Conservation (phyloP, 2,888 invertebrate species). For the Pemphredon lugubris region DNA sequence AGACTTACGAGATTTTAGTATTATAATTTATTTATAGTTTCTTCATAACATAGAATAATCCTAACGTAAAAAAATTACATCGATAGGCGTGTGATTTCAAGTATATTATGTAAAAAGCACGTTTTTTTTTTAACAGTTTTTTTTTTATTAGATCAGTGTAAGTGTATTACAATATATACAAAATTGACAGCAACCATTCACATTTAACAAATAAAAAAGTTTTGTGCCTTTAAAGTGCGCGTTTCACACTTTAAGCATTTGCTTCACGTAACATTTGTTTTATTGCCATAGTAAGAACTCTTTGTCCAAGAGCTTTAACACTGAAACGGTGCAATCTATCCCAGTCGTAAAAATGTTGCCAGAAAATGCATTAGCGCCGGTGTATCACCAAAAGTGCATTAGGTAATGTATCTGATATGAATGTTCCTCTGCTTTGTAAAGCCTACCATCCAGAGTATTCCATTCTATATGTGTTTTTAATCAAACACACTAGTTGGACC, state of each 20-base stretch:
- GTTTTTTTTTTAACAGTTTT: constrained; percentile 15
- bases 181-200: constrained; percentile 43
- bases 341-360: constrained; percentile 10
- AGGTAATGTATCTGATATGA: constrained; percentile 35
- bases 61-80: too few species aligned
- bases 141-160: constrained; percentile 53
- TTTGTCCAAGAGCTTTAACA: constrained; percentile 5
- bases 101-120: too few species aligned
- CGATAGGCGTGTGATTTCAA: too few species aligned
- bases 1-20: background rate
- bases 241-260: constrained; percentile 4
- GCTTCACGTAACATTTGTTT: background rate
- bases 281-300: constrained; percentile 11
- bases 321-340: constrained; percentile 26
- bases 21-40: too few species aligned
- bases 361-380: constrained; percentile 22
- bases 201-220: constrained; percentile 48
- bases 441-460: background rate
- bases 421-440: constrained; percentile 20
- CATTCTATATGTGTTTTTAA: background rate
- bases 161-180: constrained; percentile 68
- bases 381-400: constrained; percentile 37
- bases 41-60: too few species aligned
- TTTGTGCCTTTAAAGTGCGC: constrained; percentile 45
- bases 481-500: constrained; percentile 48